A percentile compares a stretch with the other conserved stretches of the same genome.
These are phyloP conservation scores for Hipposideros armiger DNA, from an alignment of 2,113 vertebrate genomes.

Conservation along the genomic window DNA sequence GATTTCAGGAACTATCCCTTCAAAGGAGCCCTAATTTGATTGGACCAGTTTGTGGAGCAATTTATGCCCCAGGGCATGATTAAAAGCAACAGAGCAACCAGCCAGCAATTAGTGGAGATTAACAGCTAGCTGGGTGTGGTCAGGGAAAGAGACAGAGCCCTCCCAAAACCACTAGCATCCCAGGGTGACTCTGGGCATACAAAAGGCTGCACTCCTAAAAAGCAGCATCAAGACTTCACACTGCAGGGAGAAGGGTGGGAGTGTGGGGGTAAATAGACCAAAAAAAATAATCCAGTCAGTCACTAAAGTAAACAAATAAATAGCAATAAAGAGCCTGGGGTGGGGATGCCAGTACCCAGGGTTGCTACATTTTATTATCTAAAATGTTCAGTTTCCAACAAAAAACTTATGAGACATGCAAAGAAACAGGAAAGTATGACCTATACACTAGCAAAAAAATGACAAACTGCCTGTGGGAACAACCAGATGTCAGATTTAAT, in stretches of 20 bases:
- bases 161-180: neutral
- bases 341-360: neutral
- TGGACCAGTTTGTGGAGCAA: constrained; percentile 5
- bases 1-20: constrained; percentile 24
- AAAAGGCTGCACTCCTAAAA: neutral
- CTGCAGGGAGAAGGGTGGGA: neutral
- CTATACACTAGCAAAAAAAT: constrained; percentile 8
- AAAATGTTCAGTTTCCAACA: constrained; percentile 18
- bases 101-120: neutral
- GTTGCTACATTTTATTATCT: constrained; percentile 25
- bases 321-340: neutral
- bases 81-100: constrained; percentile 49
- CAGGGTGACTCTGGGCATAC: neutral
- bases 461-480: neutral
- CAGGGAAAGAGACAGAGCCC: neutral
- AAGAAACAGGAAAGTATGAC: constrained; percentile 24
- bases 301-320: constrained; percentile 43
- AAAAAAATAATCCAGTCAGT: constrained; percentile 30
- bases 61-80: neutral
- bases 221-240: constrained; percentile 22
- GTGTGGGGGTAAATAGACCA: neutral
- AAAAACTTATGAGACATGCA: constrained; percentile 38
- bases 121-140: neutral
- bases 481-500: neutral
- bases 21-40: neutral